Percentiles rank a stretch among this genome's conserved stretches.
Conservation (phyloP, 2,797 vertebrate species). For the Luscinia luscinia region DNA sequence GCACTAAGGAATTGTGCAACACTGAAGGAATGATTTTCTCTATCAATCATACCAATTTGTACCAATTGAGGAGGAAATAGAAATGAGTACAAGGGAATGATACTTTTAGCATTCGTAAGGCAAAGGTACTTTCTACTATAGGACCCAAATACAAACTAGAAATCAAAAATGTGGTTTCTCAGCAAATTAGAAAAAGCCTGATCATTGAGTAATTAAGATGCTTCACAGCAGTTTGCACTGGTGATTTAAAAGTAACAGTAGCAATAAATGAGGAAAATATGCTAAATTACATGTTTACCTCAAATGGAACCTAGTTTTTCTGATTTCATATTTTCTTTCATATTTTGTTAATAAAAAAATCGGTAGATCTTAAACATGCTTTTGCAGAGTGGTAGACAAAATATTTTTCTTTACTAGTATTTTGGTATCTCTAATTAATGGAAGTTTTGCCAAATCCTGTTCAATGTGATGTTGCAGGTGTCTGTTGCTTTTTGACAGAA, state of each 20-base stretch:
- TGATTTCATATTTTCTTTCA: background rate
- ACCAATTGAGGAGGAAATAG: background rate
- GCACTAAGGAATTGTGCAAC: background rate
- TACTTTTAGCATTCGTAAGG: background rate
- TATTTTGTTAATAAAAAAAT: background rate
- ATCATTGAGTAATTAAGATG: background rate
- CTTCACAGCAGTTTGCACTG: background rate
- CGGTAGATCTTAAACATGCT: background rate
- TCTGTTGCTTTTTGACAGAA: background rate
- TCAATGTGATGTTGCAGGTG: background rate
- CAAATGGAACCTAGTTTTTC: background rate
- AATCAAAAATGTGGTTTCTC: background rate
- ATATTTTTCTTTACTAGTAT: background rate
- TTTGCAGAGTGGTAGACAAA: background rate
- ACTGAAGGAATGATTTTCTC: background rate
- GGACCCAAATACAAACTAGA: background rate
- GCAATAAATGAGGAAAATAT: background rate
- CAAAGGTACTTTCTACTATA: background rate
- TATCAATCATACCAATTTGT: fast-evolving
- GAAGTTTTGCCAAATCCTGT: background rate
- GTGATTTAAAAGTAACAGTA: background rate
- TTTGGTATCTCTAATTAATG: background rate
- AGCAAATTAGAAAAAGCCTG: background rate
- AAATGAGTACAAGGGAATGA: background rate
- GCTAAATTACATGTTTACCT: background rate